Base-by-base conservation (phyloP, 2,888 invertebrate species). In the Argyresthia goedartella region DNA sequence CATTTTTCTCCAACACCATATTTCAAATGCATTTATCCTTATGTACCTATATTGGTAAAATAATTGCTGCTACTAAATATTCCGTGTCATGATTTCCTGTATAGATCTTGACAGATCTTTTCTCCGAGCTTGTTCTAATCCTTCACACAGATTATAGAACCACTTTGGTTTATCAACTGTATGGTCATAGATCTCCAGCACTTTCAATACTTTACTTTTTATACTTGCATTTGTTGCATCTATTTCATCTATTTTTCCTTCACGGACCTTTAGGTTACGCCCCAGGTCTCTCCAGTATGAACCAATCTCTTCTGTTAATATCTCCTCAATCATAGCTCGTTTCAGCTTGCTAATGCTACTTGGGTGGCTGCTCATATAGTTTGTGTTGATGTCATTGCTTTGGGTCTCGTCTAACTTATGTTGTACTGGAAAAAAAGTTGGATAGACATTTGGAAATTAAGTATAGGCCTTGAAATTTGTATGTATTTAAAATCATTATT, bases 21-120 rank as follows among this genome's bases (percentile, higher is more conserved):
- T n/a, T n/a, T n/a, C n/a, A n/a, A n/a, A n/a, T n/a, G n/a, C n/a
- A n/a, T n/a, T n/a, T n/a, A n/a, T n/a, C n/a, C n/a, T n/a, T n/a
- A n/a, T n/a, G n/a, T n/a, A n/a, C n/a, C n/a, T n/a, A n/a, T n/a
- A n/a, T 6, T 25, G 6, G 25, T 25, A 25, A 25, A 25, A 25
- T 25, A 25, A 6, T 25, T 25, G 2, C 39, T 39, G 39, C 3
- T 4, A 11, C 8, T 48, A 80, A 8, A 46, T 70, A 55, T 80
- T 80, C 81, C 79, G 84, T 48, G 70, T 59, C 66, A 81, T 73
- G 52, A 82, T 75, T 57, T 75, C 69, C 59, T 76, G 73, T 11
- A 85, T 55, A 46, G 64, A 60, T 56, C 60, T 67, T n/a, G 69
- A 71, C 34, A 86, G 58, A 56, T 84, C 81, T 59, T 65, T 78